Evolutionary conservation across 2,888 invertebrate species (phyloP).

Genomic region (Chloromyia formosa): DNA sequence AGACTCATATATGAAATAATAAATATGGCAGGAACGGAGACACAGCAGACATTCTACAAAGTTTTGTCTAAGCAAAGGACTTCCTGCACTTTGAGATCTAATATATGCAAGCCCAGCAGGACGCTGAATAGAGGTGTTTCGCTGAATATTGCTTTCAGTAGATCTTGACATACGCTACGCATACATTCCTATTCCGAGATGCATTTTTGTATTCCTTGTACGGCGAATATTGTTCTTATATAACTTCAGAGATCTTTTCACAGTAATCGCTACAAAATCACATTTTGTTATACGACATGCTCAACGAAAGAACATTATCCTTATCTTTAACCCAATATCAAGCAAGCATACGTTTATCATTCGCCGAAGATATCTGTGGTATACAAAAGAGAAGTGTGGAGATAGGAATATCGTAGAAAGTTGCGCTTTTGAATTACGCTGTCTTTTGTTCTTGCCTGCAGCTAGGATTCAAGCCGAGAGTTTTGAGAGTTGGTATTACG

Average conservation of each 20-base stretch:
- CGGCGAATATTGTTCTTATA: background rate
- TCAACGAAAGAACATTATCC: constrained; percentile 5
- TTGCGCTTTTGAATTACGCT: too few species aligned
- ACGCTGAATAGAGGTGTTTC: background rate
- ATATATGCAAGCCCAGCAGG: background rate
- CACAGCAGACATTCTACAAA: constrained; percentile 1
- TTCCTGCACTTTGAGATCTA: constrained; percentile 1
- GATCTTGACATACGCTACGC: background rate
- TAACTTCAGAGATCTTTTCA: background rate
- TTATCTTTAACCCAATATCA: too few species aligned
- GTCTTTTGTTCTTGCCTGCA: too few species aligned
- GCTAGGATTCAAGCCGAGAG: too few species aligned
- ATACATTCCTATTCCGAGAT: background rate
- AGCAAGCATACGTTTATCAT: too few species aligned
- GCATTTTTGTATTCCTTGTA: background rate
- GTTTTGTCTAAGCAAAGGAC: constrained; percentile 23
- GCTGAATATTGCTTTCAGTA: background rate
- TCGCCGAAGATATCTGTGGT: too few species aligned
- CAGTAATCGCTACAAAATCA: background rate
- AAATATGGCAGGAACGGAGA: constrained; percentile 4
- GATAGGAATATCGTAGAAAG: too few species aligned
- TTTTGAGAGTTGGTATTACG: too few species aligned
- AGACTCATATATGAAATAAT: constrained; percentile 1
- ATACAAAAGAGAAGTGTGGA: too few species aligned
- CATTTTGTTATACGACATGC: background rate